A percentile compares a stretch with the other conserved stretches of the same genome.
phyloP scores from a whole-genome alignment of 2,113 vertebrate species.

The Anarrhichthys ocellatus region DNA sequence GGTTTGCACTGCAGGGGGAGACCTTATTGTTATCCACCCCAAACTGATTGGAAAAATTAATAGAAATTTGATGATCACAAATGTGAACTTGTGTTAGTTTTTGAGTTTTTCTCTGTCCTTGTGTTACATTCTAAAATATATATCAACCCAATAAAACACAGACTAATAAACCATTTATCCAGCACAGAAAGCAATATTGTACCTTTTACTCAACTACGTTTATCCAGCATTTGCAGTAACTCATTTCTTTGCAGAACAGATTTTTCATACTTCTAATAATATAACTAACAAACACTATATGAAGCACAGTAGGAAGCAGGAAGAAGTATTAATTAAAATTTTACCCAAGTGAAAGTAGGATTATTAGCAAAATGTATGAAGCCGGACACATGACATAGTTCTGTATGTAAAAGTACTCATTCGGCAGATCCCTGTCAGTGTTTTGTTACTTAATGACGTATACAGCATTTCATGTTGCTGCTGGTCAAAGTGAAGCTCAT shows the following conservation, averaged over 20 bases:
- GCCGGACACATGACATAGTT: background rate
- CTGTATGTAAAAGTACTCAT: too few relatives aligned
- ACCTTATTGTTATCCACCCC: conserved; percentile 11
- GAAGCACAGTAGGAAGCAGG: background rate
- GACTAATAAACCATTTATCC: background rate
- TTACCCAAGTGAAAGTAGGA: background rate
- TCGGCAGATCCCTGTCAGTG: background rate
- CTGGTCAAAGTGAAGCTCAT: background rate
- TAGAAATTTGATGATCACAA: background rate
- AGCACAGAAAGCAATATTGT: background rate
- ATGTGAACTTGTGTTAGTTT: background rate
- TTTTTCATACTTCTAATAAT: background rate
- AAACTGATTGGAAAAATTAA: conserved; percentile 16
- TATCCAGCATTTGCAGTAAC: background rate
- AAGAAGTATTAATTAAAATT: background rate
- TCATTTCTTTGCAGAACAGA: background rate
- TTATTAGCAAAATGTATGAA: background rate
- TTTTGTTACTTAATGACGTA: background rate
- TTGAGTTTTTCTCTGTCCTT: background rate
- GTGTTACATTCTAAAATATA: background rate
- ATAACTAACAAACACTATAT: background rate
- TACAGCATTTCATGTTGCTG: background rate
- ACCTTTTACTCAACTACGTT: background rate
- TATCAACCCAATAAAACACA: background rate
- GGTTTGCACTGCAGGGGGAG: conserved; percentile 17